Evolutionary conservation across 2,888 invertebrate genomes (phyloP), one percentile per base, ranked within the genome.

Genomic region (Xylocampa areola): DNA sequence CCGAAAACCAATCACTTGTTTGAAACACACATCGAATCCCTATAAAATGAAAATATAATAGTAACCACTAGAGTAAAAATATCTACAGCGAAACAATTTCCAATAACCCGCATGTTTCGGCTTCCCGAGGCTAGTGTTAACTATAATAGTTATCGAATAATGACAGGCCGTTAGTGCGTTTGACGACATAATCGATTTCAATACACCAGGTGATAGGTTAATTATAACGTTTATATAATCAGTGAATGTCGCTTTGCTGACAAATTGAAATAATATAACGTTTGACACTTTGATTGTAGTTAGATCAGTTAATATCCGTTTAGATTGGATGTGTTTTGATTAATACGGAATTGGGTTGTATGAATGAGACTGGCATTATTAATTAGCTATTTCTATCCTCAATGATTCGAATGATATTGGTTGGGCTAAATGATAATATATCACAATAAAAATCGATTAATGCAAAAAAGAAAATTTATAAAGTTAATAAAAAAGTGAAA

Each of bases 121-220:
- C 25, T 6, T 43, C 72, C 64, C 64, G 39, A 52, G 44, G 51
- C 53, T 64, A 60, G 71, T 68, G 51, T 48, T 37, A 32, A 40
- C 40, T 54, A 53, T 27, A 44, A 44, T 16, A 19, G 59, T 52
- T 57, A 50, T 50, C 13, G 35, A 7, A 29, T 54, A 55, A 30
- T 61, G 55, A 62, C 36, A 14, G 35, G 35, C 17, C 11, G 13
- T 53, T 54, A 43, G 36, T 58, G 48, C 35, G 54, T 62, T 71
- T 59, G 68, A 68, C 44, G 44, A 50, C 4, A 47, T 63, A 72
- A 72, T 72, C 30, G 48, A 59, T 55, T 54, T 37, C 59, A 62
- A 52, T 63, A 63, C 50, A 36, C 32, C 37, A 61, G 43, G 45
- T 68, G 50, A 64, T 51, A 54, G 48, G 23, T 57, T 64, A 58